Evolutionary conservation across 1,140 invertebrate species (phyloP), one percentile per base, ranked within the genome.

Genomic region (Latrodectus geometricus): DNA sequence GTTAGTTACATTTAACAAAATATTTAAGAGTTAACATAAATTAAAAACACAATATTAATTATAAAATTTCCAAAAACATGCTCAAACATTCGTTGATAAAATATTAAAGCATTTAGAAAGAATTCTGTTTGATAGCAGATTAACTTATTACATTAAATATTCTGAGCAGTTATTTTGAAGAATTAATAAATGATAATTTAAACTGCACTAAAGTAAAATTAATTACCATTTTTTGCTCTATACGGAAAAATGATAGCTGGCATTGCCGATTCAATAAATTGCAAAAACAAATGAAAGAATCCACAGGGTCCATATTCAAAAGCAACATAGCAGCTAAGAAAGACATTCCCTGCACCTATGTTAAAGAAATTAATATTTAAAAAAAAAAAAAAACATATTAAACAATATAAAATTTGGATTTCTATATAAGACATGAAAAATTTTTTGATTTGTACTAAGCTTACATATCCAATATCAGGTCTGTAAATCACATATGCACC

Each of bases 261-360:
- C 95, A 94, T 5, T 95, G 94, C 82, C 93, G 93, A 90, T 97
- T 96, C 52, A 97, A 91, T 52, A 98, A 91, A 92, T 98, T 97
- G 7, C 96, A 94, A 90, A 98, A 97, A 90, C 95, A 95, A 56
- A 95, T 93, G 91, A 98, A 98, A 11, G 96, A 96, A 89, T 96
- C 95, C 5, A 93, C 93, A 12, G 94, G 93, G 76, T 97, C 95
- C 95, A 97, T 96, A 91, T 97, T 97, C 8, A 97, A 91, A 52
- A 97, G 94, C 74, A 97, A 91, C 78, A 97, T 94, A 4, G 96
- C 96, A 4, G 96, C 96, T 72, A 97, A 94, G 91, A 97, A 98
- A 56, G 96, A 96, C 96, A 97, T 97, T 50, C 96, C 96, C 92
- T 97, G 96, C 20, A 97, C 95, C 91, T 97, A 97, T 14, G 54